Base-by-base conservation (phyloP, 2,888 invertebrate species). In the Plemyria rubiginata region DNA sequence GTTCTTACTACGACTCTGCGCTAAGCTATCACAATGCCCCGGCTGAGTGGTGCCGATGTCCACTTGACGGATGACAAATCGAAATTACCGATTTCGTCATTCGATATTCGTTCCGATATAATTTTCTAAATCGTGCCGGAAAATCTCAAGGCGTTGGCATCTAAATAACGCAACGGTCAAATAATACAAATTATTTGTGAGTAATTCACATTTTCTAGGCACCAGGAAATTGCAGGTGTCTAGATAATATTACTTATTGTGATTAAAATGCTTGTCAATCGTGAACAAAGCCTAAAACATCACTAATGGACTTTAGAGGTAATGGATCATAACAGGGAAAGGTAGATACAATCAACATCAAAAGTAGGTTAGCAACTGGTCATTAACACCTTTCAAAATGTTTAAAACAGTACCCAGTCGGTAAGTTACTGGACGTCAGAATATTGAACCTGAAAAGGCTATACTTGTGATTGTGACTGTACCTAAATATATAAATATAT, bases 41-140 rank as follows among this genome's bases (percentile, higher is more conserved):
- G n/a, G n/a, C n/a, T n/a, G 56, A 41, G 15, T 70, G 76, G 22
- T 22, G 22, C 22, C 22, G 22, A 84, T 83, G 81, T 82, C 79
- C 74, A 76, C 50, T 54, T 53, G 55, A 77, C 78, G 79, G 81
- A 85, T 82, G 83, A 85, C 84, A 84, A 87, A 87, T 54, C 86
- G 78, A 85, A 84, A 84, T 82, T 50, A 66, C 83, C 80, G 81
- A 89, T 90, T 87, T 84, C 79, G 79, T 81, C 84, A 85, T 86
- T 82, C 82, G 77, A 80, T 80, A 90, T 90, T 89, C 90, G 89
- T 87, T 89, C 88, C 88, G 84, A 88, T 88, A 86, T 86, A 82
- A 90, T 91, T 87, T 86, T 72, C 79, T 73, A 67, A 65, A 75
- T 84, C 81, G 81, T 84, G 79, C 75, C 76, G 81, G 82, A 83